Conservation (phyloP, 2,797 vertebrate genomes). For the Rhynchonycteris naso region DNA sequence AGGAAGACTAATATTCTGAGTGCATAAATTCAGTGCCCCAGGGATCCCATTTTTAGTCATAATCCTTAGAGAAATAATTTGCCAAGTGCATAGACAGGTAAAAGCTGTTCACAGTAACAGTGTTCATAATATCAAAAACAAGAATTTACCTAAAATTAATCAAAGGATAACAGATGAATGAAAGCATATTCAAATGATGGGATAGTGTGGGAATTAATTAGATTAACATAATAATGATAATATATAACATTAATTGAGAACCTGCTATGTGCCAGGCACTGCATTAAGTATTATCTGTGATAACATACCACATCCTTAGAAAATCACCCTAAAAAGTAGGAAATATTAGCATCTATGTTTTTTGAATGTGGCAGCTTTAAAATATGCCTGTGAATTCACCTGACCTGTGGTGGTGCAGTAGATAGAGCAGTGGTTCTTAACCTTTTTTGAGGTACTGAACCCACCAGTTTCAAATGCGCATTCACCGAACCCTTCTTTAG, state of each 20-base stretch:
- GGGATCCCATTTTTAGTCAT: neutral
- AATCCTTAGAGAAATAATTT: neutral
- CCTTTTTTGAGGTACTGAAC: too few species aligned
- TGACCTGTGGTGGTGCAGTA: too few species aligned
- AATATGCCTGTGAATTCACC: neutral
- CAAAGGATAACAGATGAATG: neutral
- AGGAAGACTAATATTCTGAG: neutral
- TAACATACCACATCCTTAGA: neutral
- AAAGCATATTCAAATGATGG: neutral
- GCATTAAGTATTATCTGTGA: neutral
- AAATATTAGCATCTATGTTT: neutral
- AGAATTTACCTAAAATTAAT: neutral
- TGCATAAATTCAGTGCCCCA: neutral
- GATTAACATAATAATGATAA: neutral
- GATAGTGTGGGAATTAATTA: neutral
- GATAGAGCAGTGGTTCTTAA: too few species aligned
- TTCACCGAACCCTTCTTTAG: too few species aligned
- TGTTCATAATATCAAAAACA: neutral
- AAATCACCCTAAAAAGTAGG: neutral
- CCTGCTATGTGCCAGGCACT: neutral
- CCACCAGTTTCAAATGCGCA: too few species aligned
- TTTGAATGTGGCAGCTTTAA: neutral
- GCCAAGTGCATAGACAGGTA: neutral
- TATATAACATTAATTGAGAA: neutral
- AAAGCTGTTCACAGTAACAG: neutral